Evolutionary conservation across 1,140 invertebrate genomes (phyloP).

Genomic region (Pogonus chalceus): DNA sequence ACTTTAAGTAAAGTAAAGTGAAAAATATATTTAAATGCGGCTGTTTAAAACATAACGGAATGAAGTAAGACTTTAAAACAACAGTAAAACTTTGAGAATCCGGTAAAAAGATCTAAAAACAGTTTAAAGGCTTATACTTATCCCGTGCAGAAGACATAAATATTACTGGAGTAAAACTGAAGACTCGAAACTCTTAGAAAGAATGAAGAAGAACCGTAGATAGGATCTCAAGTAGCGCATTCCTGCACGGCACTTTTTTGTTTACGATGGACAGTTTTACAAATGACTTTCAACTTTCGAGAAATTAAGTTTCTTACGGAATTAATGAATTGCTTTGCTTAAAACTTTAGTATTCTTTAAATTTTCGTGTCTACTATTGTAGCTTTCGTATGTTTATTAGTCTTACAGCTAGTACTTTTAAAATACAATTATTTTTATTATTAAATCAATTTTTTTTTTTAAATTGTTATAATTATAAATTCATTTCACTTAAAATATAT

Average conservation of each 20-base stretch:
- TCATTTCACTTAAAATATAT: no score
- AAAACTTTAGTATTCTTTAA: no score
- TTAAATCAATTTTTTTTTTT: no score
- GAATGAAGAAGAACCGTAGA: neutral
- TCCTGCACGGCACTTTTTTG: neutral
- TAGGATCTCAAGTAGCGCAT: neutral
- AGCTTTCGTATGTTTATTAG: no score
- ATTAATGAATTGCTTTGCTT: conserved; percentile 1
- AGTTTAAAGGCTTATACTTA: neutral
- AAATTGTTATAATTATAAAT: no score
- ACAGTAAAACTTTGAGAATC: neutral
- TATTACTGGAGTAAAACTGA: neutral
- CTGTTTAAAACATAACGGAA: no score
- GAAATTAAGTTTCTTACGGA: neutral
- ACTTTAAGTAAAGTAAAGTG: no score
- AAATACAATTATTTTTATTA: no score
- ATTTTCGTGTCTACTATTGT: no score
- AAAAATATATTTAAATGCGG: no score
- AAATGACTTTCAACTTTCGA: conserved; percentile 5
- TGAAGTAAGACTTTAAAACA: no score
- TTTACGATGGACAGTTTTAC: conserved; percentile 7
- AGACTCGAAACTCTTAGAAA: neutral
- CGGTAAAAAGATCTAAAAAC: neutral
- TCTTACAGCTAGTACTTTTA: no score
- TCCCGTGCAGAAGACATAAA: neutral